These are phyloP conservation scores for Brachionus koreanus DNA, from an alignment of 1,140 invertebrate genomes.

Conservation along the genomic window DNA sequence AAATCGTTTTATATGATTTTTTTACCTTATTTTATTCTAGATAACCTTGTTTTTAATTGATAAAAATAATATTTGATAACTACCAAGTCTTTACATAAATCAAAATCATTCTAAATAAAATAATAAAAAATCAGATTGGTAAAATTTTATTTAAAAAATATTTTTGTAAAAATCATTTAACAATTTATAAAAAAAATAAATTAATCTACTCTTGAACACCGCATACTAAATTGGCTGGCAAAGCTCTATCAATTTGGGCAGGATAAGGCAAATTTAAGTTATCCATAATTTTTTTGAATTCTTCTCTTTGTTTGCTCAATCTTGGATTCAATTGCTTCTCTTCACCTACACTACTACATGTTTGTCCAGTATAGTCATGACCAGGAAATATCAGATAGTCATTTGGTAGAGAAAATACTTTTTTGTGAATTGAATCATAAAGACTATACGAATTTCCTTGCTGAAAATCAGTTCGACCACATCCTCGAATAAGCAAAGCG, in stretches of 20 bases:
- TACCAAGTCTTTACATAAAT: too few relatives aligned
- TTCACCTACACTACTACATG: slow-evolving; percentile 76
- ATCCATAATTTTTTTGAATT: slow-evolving; percentile 89
- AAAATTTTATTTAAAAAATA: neutral
- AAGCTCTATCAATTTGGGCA: slow-evolving; percentile 85
- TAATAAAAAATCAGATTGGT: too few relatives aligned
- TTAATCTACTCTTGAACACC: slow-evolving; percentile 64
- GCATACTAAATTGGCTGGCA: slow-evolving; percentile 83
- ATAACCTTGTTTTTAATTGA: neutral
- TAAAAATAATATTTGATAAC: neutral
- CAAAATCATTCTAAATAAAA: too few relatives aligned
- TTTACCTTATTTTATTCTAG: neutral
- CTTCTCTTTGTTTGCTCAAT: slow-evolving; percentile 73
- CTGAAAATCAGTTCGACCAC: slow-evolving; percentile 67
- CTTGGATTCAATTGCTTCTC: slow-evolving; percentile 86
- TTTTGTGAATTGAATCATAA: slow-evolving; percentile 80
- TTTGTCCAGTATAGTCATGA: slow-evolving; percentile 81
- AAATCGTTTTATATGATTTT: neutral
- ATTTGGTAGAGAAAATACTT: slow-evolving; percentile 81
- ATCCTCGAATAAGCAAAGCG: slow-evolving; percentile 77
- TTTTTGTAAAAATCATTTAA: neutral
- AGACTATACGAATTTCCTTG: slow-evolving; percentile 67
- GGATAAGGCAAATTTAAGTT: slow-evolving; percentile 89
- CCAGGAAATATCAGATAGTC: slow-evolving; percentile 82
- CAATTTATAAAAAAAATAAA: neutral